Conservation (phyloP, 2,113 vertebrate genomes). For the Strix uralensis region DNA sequence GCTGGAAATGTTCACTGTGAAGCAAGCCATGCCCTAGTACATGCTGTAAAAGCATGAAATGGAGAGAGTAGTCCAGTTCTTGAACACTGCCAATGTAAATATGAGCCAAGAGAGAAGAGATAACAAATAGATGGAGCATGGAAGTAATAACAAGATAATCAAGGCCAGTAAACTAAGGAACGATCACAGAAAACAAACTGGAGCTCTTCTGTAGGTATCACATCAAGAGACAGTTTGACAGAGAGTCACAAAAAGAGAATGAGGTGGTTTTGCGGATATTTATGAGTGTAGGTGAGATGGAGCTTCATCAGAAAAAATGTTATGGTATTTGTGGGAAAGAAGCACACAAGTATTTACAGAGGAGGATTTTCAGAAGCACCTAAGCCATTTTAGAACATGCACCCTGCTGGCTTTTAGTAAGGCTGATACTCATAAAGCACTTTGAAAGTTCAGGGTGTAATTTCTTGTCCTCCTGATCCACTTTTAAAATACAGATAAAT, state of each 20-base stretch:
- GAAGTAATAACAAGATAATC: not conserved
- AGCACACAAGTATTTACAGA: not conserved
- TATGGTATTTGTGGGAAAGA: not conserved
- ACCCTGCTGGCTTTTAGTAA: not conserved
- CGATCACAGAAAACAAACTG: not conserved
- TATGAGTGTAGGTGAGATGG: not conserved
- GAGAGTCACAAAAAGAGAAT: not conserved
- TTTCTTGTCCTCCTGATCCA: not conserved
- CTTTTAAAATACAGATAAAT: slow-evolving; percentile 6
- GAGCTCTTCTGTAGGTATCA: not conserved
- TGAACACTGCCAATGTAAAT: not conserved
- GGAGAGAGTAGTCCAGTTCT: not conserved
- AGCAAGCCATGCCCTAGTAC: not conserved
- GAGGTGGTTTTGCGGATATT: not conserved
- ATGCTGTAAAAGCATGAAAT: not conserved
- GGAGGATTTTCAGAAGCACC: not conserved
- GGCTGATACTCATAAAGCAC: not conserved
- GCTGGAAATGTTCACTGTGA: not conserved
- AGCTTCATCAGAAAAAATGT: not conserved
- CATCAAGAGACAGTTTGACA: not conserved
- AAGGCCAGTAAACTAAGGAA: not conserved
- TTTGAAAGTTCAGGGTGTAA: not conserved
- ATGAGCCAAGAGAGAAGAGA: not conserved
- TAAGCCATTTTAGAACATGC: not conserved
- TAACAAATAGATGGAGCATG: not conserved